phyloP scores from a whole-genome alignment of 2,797 vertebrate genomes.

The Prunella strophiata region DNA sequence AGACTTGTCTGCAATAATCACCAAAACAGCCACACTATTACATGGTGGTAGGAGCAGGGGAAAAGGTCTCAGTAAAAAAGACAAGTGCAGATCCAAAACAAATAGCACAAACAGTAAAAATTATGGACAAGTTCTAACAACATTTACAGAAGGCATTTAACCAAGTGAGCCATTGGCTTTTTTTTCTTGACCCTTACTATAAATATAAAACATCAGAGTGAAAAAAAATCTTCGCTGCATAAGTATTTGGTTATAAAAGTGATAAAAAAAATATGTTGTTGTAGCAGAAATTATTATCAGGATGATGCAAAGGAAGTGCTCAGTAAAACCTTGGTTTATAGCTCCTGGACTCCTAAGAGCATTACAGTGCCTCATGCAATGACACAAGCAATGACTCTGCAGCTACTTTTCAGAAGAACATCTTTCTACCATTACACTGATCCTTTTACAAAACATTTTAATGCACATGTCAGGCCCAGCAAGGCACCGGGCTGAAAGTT shows the following conservation, averaged over 20 bases:
- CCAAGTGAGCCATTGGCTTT: not conserved
- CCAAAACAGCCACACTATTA: not conserved
- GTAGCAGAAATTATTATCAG: not conserved
- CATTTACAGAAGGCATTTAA: not conserved
- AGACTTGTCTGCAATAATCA: not conserved
- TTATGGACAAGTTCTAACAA: not conserved
- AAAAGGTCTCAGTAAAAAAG: not conserved
- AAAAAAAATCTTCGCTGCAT: not conserved
- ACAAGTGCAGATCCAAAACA: not conserved
- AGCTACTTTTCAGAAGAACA: not conserved
- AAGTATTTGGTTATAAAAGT: not conserved
- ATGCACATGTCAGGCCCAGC: not conserved
- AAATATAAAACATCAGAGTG: not conserved
- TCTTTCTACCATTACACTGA: not conserved
- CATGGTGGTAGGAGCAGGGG: fast-evolving
- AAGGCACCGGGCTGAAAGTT: not conserved
- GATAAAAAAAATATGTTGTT: not conserved
- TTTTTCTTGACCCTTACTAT: not conserved
- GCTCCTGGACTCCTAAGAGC: not conserved
- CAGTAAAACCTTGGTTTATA: not conserved
- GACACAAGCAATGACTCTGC: not conserved
- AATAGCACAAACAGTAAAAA: not conserved
- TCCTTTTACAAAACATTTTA: not conserved
- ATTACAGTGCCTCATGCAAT: not conserved
- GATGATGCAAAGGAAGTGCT: not conserved